Evolutionary conservation across 2,113 vertebrate genomes (phyloP), one percentile per base, ranked within the genome.

Genomic region (Tetraodon nigroviridis): DNA sequence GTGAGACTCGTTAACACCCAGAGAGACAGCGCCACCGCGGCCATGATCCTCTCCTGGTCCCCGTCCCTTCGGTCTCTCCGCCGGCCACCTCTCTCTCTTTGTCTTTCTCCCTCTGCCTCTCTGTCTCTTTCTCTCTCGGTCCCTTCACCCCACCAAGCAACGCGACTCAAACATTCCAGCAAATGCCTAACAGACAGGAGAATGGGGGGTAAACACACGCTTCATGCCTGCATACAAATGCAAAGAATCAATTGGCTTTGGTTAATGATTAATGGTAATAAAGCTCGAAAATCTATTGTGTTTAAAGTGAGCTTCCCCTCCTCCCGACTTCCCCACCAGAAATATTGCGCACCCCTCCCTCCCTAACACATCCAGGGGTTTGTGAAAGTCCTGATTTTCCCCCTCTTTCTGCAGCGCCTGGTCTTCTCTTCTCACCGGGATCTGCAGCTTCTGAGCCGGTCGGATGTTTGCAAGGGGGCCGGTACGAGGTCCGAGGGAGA

Each of bases 1-100:
- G 90, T 90, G 84, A 92, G 85, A 85, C 87, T 86, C 59, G 86
- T 86, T 70, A 92, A 82, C 77, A 89, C 83, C 81, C 82, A 87
- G 67, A 91, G 76, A 85, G 74, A 83, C 76, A 90, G 78, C 77
- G 71, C 79, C 48, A 77, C 81, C 81, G 88, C 79, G 81, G 89
- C 90, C 91, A 92, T 92, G 87, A 86, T 90, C 69, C 82, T 71
- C 67, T 59, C 69, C 64, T 60, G 58, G 71, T 59, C 71, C 61
- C 66, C 72, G 65, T 67, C 69, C 70, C 65, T 51, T 77, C 20
- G 40, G 52, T 70, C 70, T 78, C 71, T 80, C 63, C 71, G 61
- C 42, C 44, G 15, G 15, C 44, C n/a, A 16, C 44, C n/a, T n/a
- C 44, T 16, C 44, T n/a, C n/a, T n/a, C 44, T 46, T 17, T n/a